These are phyloP conservation scores for Physella acuta DNA, from an alignment of 1,140 invertebrate species.

Conservation along the genomic window DNA sequence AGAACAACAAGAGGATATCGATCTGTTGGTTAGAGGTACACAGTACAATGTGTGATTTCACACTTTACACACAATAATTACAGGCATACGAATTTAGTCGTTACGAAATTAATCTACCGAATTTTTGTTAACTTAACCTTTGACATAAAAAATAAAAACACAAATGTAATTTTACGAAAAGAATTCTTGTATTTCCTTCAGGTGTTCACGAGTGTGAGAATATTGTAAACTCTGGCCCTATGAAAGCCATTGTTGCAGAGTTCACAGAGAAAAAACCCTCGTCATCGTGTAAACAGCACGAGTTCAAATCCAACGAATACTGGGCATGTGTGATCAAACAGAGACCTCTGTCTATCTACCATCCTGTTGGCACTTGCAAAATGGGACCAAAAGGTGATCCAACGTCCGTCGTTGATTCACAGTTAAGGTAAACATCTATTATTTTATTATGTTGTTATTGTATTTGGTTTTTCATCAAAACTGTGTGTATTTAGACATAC, in stretches of 20 bases:
- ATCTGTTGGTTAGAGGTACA: conserved; percentile 41
- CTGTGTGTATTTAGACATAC: no score
- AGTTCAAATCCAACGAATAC: conserved; percentile 45
- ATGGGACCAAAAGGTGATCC: conserved; percentile 87
- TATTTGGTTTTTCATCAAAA: no score
- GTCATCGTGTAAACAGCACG: conserved; percentile 28
- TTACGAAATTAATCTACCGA: no score
- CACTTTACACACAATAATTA: no score
- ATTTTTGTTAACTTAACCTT: no score
- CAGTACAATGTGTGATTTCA: no score
- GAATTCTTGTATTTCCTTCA: no score
- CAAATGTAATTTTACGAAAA: no score
- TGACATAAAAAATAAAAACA: no score
- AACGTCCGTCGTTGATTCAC: conserved; percentile 83
- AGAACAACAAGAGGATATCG: conserved; percentile 39
- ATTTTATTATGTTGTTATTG: no score
- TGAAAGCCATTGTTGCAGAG: conserved; percentile 26
- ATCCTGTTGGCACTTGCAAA: conserved; percentile 86
- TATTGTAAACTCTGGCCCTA: conserved; percentile 1
- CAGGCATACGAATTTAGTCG: no score
- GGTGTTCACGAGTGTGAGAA: conserved; percentile 21
- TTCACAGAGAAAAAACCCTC: conserved; percentile 8
- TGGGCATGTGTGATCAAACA: conserved; percentile 53
- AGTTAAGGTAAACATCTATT: conserved; percentile 61
- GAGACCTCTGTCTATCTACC: conserved; percentile 71